phyloP scores from a whole-genome alignment of 2,888 invertebrate species.

The Machimus rusticus region DNA sequence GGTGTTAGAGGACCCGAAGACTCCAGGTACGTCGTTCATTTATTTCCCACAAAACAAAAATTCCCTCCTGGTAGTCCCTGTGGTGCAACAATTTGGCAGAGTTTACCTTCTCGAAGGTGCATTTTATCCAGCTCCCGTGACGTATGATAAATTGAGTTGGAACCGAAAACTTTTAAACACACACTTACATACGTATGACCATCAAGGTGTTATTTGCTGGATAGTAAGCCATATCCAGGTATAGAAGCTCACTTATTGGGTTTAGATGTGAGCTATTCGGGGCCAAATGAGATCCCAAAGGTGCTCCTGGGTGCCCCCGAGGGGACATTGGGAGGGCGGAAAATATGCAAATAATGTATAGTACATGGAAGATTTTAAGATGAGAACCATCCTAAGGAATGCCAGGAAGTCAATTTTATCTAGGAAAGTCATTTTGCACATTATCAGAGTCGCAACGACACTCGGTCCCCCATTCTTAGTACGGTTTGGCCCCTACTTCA shows the following conservation, averaged over 20 bases:
- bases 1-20: neutral
- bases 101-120: neutral
- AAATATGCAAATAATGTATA: slow-evolving; percentile 10
- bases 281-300: neutral
- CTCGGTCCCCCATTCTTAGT: slow-evolving; percentile 1
- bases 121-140: neutral
- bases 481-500: slow-evolving; percentile 20
- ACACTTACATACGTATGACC: neutral
- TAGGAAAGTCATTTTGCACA: slow-evolving; percentile 40
- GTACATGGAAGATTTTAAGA: neutral
- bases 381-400: neutral
- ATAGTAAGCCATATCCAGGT: neutral
- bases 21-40: neutral
- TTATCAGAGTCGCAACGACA: slow-evolving; percentile 39
- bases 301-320: neutral
- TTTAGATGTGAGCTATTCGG: neutral
- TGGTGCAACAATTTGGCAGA: neutral
- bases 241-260: neutral
- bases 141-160: slow-evolving; percentile 22
- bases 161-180: slow-evolving; percentile 5
- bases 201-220: neutral
- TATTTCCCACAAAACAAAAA: neutral
- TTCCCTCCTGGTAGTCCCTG: neutral
- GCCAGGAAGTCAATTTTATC: slow-evolving; percentile 35
- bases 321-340: neutral